A percentile compares a stretch with the other conserved stretches of the same genome.
Evolutionary conservation across 2,113 vertebrate species (phyloP).

Genomic region (Dasypus novemcinctus): DNA sequence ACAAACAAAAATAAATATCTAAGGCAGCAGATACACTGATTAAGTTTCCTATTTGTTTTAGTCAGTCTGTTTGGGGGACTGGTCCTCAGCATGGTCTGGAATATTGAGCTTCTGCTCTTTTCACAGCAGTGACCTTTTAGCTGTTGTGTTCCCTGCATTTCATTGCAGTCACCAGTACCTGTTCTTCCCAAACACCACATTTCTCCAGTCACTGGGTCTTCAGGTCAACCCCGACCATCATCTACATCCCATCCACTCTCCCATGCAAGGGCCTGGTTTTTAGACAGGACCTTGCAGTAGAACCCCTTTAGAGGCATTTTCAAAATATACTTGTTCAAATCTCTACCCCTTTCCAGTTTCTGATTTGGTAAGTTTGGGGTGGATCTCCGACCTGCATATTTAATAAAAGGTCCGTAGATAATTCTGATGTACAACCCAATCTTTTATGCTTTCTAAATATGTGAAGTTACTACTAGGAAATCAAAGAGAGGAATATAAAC

Average conservation of each 20-base stretch:
- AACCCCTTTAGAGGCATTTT: background rate
- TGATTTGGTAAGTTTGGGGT: background rate
- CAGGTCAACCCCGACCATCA: background rate
- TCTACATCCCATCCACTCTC: background rate
- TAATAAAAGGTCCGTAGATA: background rate
- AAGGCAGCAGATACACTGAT: background rate
- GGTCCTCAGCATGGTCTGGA: background rate
- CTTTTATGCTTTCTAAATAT: background rate
- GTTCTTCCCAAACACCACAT: background rate
- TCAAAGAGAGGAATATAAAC: background rate
- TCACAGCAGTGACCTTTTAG: background rate
- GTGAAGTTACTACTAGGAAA: background rate
- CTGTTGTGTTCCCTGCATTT: background rate
- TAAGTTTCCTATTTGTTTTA: background rate
- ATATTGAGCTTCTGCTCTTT: conserved; percentile 11
- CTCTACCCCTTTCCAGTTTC: background rate
- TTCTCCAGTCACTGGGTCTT: background rate
- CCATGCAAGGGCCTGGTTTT: too few relatives aligned
- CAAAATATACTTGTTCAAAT: background rate
- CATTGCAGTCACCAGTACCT: background rate
- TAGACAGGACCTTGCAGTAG: background rate
- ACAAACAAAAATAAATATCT: background rate
- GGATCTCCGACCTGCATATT: background rate
- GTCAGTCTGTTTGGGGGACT: background rate
- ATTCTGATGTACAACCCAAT: background rate